These are phyloP conservation scores for Callyntrura sp. DNA, from an alignment of 2,888 invertebrate genomes.

Conservation along the genomic window DNA sequence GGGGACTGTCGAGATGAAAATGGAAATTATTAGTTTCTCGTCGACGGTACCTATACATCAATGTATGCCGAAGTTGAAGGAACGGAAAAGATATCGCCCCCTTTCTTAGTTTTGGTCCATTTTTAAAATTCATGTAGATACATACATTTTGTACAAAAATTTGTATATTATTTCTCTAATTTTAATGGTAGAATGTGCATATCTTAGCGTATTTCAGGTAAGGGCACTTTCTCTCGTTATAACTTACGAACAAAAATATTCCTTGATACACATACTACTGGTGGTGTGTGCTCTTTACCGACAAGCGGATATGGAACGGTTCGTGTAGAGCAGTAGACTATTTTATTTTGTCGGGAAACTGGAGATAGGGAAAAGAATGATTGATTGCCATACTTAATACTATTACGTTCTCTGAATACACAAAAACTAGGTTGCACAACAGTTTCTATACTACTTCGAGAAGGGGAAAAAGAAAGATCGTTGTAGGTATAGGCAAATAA, in stretches of 20 bases:
- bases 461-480: constrained; percentile 2
- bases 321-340: constrained; percentile 32
- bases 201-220: too few species aligned
- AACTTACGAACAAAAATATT: too few species aligned
- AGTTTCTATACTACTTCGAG: not conserved
- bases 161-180: constrained; percentile 44
- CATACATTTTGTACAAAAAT: constrained; percentile 50
- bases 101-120: not conserved
- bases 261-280: too few species aligned
- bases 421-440: constrained; percentile 8
- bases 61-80: too few species aligned
- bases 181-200: constrained; percentile 1
- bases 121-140: constrained; percentile 35
- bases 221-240: constrained; percentile 12
- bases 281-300: too few species aligned
- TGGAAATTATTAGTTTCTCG: constrained; percentile 20
- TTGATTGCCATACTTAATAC: constrained; percentile 74
- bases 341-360: not conserved
- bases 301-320: too few species aligned
- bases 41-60: not conserved
- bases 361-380: constrained; percentile 59
- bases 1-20: constrained; percentile 8
- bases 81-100: not conserved
- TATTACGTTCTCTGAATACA: constrained; percentile 65
- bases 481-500: not conserved